phyloP scores from a whole-genome alignment of 2,888 invertebrate species.

The Alcis repandata region DNA sequence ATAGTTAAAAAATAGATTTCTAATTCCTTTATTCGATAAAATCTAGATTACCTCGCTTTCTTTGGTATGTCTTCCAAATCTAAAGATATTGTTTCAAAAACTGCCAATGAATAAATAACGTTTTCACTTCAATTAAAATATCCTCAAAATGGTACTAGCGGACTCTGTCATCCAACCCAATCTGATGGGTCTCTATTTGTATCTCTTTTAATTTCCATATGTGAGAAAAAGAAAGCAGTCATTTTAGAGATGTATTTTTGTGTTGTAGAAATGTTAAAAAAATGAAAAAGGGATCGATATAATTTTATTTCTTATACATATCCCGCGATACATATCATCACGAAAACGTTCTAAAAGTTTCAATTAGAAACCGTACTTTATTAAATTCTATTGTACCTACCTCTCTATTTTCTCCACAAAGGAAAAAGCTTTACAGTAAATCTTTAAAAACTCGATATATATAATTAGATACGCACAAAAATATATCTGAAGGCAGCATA shows the following conservation, averaged over 20 bases:
- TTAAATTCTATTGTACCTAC: background rate
- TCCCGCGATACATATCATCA: constrained; percentile 67
- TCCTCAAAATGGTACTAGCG: background rate
- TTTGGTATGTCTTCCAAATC: constrained; percentile 42
- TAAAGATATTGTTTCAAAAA: constrained; percentile 11
- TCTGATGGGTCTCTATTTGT: background rate
- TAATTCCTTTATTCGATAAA: constrained; percentile 8
- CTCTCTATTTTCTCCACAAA: constrained; percentile 8
- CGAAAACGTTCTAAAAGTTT: background rate
- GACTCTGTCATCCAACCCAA: background rate
- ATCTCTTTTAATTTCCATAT: background rate
- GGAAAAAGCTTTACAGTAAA: background rate
- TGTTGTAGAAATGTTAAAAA: background rate
- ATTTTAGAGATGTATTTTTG: constrained; percentile 1
- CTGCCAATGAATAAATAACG: background rate
- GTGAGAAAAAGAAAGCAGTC: background rate
- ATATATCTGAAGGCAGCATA: constrained; percentile 17
- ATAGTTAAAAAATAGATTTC: constrained; percentile 5
- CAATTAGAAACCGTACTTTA: background rate
- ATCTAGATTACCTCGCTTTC: constrained; percentile 28
- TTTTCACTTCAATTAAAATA: background rate
- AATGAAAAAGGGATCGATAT: background rate
- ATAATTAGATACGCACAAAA: constrained; percentile 37
- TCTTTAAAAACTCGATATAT: background rate
- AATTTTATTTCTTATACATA: constrained; percentile 51